Conservation (phyloP, 2,888 invertebrate genomes). For the Ennomos erosarius region DNA sequence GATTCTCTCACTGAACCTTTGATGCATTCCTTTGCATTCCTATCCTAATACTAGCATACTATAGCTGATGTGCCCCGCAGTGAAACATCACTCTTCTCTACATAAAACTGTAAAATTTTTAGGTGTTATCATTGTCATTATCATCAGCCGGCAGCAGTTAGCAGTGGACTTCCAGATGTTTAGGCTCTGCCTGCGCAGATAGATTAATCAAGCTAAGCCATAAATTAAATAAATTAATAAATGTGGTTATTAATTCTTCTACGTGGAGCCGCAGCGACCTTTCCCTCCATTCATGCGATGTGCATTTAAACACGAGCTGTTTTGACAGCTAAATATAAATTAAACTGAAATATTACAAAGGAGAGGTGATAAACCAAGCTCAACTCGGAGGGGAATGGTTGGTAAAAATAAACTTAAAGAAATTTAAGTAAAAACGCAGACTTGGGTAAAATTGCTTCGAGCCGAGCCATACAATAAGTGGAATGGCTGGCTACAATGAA, state of each 20-base stretch:
- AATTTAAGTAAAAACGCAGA: slow-evolving; percentile 20
- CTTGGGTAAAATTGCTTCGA: slow-evolving; percentile 13
- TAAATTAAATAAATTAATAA: too few relatives aligned
- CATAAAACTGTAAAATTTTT: too few relatives aligned
- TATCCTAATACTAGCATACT: not conserved
- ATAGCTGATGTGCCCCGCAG: too few relatives aligned
- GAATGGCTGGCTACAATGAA: slow-evolving; percentile 32
- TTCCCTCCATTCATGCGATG: slow-evolving; percentile 10
- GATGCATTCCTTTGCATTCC: slow-evolving; percentile 8
- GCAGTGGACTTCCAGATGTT: too few relatives aligned
- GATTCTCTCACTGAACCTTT: slow-evolving; percentile 9
- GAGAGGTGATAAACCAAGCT: slow-evolving; percentile 18
- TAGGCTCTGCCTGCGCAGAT: too few relatives aligned
- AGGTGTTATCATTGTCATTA: too few relatives aligned
- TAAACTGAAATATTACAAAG: slow-evolving; percentile 14
- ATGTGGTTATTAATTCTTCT: not conserved
- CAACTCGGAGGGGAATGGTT: slow-evolving; percentile 4
- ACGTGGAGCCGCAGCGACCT: not conserved
- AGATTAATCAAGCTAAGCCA: too few relatives aligned
- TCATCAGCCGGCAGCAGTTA: too few relatives aligned
- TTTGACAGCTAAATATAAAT: slow-evolving; percentile 25
- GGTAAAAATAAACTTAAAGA: slow-evolving; percentile 23
- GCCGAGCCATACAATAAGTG: slow-evolving; percentile 25
- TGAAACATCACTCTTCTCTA: too few relatives aligned
- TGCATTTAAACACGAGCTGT: slow-evolving; percentile 7